A percentile compares a stretch with the other conserved stretches of the same genome.
Evolutionary conservation across 2,797 vertebrate genomes (phyloP).

Genomic region (Paguma larvata): DNA sequence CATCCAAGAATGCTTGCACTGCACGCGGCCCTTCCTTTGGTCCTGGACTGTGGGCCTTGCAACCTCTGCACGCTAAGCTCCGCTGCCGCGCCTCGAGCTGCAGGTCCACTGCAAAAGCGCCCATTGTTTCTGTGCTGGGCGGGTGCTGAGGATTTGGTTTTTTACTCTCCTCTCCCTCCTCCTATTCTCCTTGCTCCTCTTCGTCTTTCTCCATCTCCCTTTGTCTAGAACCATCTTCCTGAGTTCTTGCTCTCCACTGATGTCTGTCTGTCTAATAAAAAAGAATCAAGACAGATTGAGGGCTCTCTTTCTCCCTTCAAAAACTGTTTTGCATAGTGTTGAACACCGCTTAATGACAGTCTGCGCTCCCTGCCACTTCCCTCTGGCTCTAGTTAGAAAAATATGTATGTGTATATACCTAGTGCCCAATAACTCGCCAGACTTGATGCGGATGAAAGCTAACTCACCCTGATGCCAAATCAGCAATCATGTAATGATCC

Average conservation of each 20-base stretch:
- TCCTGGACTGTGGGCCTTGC: background rate
- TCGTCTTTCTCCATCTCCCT: background rate
- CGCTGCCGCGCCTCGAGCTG: background rate
- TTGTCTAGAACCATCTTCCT: background rate
- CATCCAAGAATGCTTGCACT: background rate
- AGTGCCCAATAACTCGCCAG: slow-evolving; percentile 16
- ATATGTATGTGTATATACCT: background rate
- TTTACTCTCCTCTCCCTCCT: background rate
- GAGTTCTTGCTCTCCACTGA: background rate
- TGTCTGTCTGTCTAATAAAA: background rate
- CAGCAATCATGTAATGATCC: slow-evolving; percentile 93
- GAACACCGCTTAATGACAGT: background rate
- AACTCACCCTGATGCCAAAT: background rate
- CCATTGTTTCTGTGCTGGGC: background rate
- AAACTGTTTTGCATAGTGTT: background rate
- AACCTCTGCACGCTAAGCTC: background rate
- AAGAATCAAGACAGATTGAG: background rate
- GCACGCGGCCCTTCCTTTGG: background rate
- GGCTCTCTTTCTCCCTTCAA: background rate
- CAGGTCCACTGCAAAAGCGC: background rate
- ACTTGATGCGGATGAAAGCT: background rate
- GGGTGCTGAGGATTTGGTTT: background rate
- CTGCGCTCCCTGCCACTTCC: slow-evolving; percentile 14
- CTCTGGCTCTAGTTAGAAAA: background rate
- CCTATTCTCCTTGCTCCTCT: too few relatives aligned